phyloP scores from a whole-genome alignment of 2,113 vertebrate genomes.

The Pheucticus melanocephalus region DNA sequence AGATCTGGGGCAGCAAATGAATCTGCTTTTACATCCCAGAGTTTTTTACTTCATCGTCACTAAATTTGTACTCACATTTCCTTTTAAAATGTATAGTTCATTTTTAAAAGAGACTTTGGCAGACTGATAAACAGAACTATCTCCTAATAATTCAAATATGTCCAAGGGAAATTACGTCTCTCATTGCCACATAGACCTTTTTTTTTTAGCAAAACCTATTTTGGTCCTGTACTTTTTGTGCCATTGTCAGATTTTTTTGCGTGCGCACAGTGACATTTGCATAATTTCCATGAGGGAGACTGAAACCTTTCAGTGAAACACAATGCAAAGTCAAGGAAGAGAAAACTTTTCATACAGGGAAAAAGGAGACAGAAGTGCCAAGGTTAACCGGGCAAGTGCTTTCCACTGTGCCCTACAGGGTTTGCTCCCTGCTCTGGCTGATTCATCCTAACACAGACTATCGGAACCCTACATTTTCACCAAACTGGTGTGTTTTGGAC shows the following conservation, averaged over 20 bases:
- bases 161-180: not conserved
- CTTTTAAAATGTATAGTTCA: not conserved
- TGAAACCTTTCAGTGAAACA: not conserved
- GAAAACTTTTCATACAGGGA: not conserved
- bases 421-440: not conserved
- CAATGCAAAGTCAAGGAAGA: not conserved
- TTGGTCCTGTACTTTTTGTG: constrained; percentile 20
- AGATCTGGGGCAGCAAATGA: not conserved
- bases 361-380: not conserved
- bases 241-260: not conserved
- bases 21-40: not conserved
- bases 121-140: not conserved
- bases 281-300: constrained; percentile 34
- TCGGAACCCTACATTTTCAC: not conserved
- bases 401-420: not conserved
- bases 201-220: not conserved
- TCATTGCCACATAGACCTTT: not conserved
- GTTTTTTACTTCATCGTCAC: not conserved
- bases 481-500: not conserved
- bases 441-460: not conserved
- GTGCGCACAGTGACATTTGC: not conserved
- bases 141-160: not conserved
- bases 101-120: not conserved
- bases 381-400: not conserved
- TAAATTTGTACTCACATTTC: not conserved